Conservation (phyloP, 2,113 vertebrate genomes). For the Nipponia nippon region DNA sequence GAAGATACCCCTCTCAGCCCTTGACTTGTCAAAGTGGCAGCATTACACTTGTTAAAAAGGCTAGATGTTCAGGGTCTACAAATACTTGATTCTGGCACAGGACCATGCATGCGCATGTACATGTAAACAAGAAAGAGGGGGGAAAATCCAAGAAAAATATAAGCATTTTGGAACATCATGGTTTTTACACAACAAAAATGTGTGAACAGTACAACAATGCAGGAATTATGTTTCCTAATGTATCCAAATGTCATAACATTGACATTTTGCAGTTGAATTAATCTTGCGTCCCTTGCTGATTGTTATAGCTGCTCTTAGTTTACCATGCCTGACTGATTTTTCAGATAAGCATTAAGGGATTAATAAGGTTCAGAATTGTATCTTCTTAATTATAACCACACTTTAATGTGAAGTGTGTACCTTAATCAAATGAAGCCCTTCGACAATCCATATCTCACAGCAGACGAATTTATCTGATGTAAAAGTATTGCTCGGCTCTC, state of each 20-base stretch:
- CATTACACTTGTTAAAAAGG: neutral
- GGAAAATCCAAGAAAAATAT: neutral
- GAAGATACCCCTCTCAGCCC: neutral
- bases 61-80: neutral
- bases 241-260: neutral
- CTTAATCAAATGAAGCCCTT: neutral
- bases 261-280: neutral
- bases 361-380: neutral
- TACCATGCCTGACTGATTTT: neutral
- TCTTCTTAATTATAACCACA: neutral
- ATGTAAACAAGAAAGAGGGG: neutral
- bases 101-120: accelerated
- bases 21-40: neutral
- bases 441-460: neutral
- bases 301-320: neutral
- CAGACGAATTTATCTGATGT: neutral
- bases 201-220: neutral
- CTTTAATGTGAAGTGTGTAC: neutral
- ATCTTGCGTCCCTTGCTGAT: neutral
- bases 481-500: neutral
- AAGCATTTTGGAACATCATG: neutral
- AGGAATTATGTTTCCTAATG: neutral
- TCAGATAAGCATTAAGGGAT: neutral
- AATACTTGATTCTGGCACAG: neutral
- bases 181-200: neutral